Percentiles rank a stretch among this genome's conserved stretches.
These are phyloP conservation scores for Drosophila ficusphila DNA, from an alignment of 1,140 invertebrate species.

Conservation along the genomic window DNA sequence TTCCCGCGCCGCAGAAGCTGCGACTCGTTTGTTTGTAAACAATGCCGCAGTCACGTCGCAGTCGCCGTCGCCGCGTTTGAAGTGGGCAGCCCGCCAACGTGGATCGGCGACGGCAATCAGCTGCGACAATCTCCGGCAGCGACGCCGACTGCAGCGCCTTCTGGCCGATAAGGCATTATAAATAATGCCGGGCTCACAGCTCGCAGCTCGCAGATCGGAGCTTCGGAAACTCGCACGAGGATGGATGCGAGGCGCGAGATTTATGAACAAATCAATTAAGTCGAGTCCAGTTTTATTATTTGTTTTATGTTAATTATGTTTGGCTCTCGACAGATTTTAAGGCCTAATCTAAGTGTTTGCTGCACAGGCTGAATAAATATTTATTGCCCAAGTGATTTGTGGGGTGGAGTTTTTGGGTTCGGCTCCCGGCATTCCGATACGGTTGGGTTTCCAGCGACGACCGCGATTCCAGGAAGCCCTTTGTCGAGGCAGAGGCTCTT, in stretches of 20 bases:
- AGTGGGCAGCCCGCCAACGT: conserved; percentile 60
- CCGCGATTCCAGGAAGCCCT: conserved; percentile 31
- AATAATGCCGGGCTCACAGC: conserved; percentile 23
- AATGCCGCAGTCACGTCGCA: conserved; percentile 63
- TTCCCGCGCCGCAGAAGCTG: conserved; percentile 6
- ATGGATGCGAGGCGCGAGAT: conserved; percentile 32
- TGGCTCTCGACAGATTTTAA: conserved; percentile 46
- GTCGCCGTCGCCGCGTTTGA: conserved; percentile 55
- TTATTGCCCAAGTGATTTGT: conserved; percentile 64
- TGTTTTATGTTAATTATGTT: conserved; percentile 71
- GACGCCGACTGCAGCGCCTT: conserved; percentile 30
- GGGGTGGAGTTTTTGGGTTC: conserved; percentile 8
- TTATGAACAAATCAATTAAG: conserved; percentile 65
- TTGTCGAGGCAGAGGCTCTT: conserved; percentile 23
- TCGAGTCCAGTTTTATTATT: conserved; percentile 59
- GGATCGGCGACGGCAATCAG: conserved; percentile 56
- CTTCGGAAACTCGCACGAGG: conserved; percentile 4
- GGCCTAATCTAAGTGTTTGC: conserved; percentile 46
- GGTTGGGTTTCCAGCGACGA: conserved; percentile 1
- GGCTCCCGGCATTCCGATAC: not conserved
- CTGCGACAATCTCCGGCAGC: conserved; percentile 61
- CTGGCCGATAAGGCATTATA: conserved; percentile 58
- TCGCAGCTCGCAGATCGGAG: not conserved
- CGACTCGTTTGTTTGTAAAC: conserved; percentile 74
- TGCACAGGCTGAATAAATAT: conserved; percentile 49